A percentile compares a stretch with the other conserved stretches of the same genome.
phyloP scores from a whole-genome alignment of 2,797 vertebrate genomes.

The Sebastes matsubarae region DNA sequence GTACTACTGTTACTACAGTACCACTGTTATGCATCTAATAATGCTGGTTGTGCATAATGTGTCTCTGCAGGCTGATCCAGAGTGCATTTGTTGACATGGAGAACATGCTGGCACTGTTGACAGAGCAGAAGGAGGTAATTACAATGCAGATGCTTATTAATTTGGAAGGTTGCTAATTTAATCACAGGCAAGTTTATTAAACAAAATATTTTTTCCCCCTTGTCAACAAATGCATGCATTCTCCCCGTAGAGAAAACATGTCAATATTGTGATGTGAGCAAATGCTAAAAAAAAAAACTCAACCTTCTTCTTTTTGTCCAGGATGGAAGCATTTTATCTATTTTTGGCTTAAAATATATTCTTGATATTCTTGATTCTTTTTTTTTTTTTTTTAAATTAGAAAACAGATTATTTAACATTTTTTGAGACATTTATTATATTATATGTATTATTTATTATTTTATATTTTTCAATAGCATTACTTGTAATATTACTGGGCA shows the following conservation, averaged over 20 bases:
- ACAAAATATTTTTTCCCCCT: neutral
- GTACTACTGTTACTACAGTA: neutral
- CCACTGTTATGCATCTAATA: neutral
- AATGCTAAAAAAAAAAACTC: no score
- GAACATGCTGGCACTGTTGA: constrained; percentile 91
- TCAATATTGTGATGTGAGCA: no score
- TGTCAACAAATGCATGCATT: no score
- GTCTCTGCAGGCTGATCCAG: constrained; percentile 88
- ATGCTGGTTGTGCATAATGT: neutral
- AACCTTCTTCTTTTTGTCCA: no score
- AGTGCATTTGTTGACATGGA: constrained; percentile 94
- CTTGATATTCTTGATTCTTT: neutral
- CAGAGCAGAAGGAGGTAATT: constrained; percentile 85
- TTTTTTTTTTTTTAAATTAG: neutral
- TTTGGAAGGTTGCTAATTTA: neutral
- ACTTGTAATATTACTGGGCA: no score
- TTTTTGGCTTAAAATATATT: no score
- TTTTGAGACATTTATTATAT: neutral
- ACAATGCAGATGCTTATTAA: neutral
- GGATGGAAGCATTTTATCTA: no score
- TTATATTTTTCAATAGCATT: neutral
- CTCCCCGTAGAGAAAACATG: no score
- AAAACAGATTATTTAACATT: neutral
- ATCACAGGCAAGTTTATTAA: neutral
- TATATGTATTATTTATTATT: neutral